Percentiles rank a stretch among this genome's conserved stretches.
phyloP scores from a whole-genome alignment of 2,113 vertebrate species.

The Aspidoscelis tigris region DNA sequence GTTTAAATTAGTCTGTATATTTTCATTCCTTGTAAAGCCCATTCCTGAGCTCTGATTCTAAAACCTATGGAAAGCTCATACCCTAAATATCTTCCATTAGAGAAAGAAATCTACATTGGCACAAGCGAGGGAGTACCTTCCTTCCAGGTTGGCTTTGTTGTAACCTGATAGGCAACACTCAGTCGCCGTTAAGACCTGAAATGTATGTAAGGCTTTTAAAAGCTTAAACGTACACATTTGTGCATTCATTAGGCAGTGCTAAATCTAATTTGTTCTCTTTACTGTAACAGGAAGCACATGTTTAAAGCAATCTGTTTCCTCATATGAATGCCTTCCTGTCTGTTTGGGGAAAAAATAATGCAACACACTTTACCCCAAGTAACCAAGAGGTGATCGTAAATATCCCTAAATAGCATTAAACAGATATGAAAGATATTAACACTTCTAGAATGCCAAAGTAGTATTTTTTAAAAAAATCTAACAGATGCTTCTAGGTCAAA shows the following conservation, averaged over 20 bases:
- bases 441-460: slow-evolving; percentile 80
- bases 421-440: slow-evolving; percentile 81
- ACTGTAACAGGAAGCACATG: slow-evolving; percentile 84
- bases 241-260: slow-evolving; percentile 77
- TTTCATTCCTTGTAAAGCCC: neutral
- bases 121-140: neutral
- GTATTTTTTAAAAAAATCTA: slow-evolving; percentile 70
- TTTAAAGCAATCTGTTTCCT: slow-evolving; percentile 82
- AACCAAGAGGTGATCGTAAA: slow-evolving; percentile 84
- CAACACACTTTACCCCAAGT: slow-evolving; percentile 80
- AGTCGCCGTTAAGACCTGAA: slow-evolving; percentile 67
- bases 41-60: rapidly evolving
- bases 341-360: slow-evolving; percentile 73
- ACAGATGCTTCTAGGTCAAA: slow-evolving; percentile 83
- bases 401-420: slow-evolving; percentile 84
- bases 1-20: rapidly evolving
- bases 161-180: slow-evolving; percentile 51
- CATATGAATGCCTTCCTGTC: slow-evolving; percentile 78
- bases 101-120: neutral
- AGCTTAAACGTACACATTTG: slow-evolving; percentile 75
- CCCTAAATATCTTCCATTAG: neutral
- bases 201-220: slow-evolving; percentile 71
- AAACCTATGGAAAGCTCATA: neutral
- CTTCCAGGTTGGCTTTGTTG: neutral
- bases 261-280: slow-evolving; percentile 81